phyloP scores from a whole-genome alignment of 2,797 vertebrate species.

The Sebastes steindachneri region DNA sequence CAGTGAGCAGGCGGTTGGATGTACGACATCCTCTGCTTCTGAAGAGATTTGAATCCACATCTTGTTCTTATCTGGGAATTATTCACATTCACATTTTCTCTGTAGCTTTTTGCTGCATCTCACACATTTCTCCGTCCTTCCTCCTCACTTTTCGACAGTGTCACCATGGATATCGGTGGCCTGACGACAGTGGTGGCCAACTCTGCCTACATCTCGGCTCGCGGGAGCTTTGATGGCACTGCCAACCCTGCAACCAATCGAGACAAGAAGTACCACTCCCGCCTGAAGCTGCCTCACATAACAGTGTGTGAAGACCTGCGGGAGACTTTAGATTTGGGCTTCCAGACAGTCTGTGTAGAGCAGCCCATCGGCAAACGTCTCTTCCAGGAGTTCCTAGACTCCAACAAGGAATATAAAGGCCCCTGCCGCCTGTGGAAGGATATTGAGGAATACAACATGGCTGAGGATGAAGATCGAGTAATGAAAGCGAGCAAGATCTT shows the following conservation, averaged over 20 bases:
- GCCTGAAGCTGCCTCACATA: conserved; percentile 88
- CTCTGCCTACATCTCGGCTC: conserved; percentile 90
- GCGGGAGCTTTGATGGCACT: conserved; percentile 85
- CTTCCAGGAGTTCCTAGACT: conserved; percentile 88
- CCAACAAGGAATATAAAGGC: conserved; percentile 71
- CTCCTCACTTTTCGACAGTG: not conserved
- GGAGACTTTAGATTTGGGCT: conserved; percentile 81
- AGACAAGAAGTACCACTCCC: conserved; percentile 89
- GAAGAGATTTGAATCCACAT: conserved; percentile 2
- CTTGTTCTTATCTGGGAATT: not conserved
- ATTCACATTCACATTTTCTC: not conserved
- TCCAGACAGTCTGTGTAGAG: conserved; percentile 82
- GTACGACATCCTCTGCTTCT: not conserved
- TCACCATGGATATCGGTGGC: conserved; percentile 89
- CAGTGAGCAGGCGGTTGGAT: conserved; percentile 4
- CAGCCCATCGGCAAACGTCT: conserved; percentile 90
- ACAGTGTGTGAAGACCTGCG: conserved; percentile 83
- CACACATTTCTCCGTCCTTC: not conserved
- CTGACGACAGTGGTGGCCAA: conserved; percentile 92
- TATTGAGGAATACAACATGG: conserved; percentile 84
- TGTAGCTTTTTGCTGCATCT: not conserved
- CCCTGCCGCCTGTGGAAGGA: conserved; percentile 86
- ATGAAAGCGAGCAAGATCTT: conserved; percentile 81
- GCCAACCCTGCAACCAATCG: conserved; percentile 76
- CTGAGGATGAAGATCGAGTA: conserved; percentile 80